Conservation (phyloP, 2,113 vertebrate genomes). For the Anseranas semipalmata region DNA sequence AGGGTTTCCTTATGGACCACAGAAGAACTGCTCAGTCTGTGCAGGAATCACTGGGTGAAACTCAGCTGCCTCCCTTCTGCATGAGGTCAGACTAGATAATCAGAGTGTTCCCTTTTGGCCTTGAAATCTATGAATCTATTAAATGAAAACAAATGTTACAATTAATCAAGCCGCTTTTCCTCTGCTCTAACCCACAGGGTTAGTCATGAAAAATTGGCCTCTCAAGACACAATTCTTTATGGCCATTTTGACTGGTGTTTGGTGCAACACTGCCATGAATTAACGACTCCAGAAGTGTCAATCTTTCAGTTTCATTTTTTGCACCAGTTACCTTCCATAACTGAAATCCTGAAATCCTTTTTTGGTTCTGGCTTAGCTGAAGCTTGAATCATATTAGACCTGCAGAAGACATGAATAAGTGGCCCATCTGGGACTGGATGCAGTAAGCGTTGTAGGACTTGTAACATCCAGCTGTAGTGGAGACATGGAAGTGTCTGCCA, state of each 20-base stretch:
- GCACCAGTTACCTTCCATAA: neutral
- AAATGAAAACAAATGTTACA: conserved; percentile 22
- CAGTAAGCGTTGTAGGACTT: neutral
- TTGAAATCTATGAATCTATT: conserved; percentile 1
- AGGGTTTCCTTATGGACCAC: neutral
- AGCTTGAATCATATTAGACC: accelerated
- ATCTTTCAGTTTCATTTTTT: neutral
- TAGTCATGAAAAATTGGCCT: neutral
- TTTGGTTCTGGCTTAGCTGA: neutral
- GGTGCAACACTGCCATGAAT: neutral
- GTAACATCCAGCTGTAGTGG: neutral
- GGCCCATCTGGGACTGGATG: neutral
- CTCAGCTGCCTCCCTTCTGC: neutral
- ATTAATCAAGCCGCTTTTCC: conserved; percentile 32
- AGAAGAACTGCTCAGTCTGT: neutral
- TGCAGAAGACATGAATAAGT: neutral
- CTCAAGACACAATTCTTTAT: neutral
- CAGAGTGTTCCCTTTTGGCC: neutral
- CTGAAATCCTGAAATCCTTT: neutral
- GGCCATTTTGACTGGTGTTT: neutral
- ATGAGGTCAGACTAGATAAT: conserved; percentile 34
- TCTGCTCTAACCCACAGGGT: neutral
- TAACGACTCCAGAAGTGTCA: neutral
- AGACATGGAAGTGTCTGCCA: neutral
- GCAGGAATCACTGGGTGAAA: neutral